Evolutionary conservation across 2,888 invertebrate genomes (phyloP).

Genomic region (Disparrhopalites patrizii): DNA sequence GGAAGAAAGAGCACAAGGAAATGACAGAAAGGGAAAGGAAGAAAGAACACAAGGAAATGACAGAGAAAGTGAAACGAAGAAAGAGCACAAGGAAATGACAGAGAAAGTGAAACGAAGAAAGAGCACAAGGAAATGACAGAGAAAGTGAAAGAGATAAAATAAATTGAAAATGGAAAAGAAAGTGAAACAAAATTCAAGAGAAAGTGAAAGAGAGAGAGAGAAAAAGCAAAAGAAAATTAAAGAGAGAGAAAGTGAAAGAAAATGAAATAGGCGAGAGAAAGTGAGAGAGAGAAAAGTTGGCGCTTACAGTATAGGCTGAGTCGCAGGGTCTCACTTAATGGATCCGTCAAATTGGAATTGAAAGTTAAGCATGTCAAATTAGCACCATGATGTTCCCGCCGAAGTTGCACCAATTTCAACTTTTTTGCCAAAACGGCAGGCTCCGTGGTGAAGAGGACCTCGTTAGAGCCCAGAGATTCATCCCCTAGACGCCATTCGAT

Average conservation of each 20-base stretch:
- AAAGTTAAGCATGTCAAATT: conserved; percentile 49
- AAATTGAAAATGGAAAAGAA: no score
- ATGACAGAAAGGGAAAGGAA: background rate
- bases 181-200: no score
- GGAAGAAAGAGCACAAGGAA: background rate
- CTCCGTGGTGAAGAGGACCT: conserved; percentile 41
- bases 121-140: no score
- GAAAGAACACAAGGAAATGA: background rate
- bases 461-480: conserved; percentile 37
- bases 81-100: no score
- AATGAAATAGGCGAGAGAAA: background rate
- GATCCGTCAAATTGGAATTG: conserved; percentile 49
- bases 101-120: no score
- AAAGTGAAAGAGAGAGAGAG: no score
- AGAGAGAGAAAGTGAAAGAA: conserved; percentile 2
- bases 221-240: background rate
- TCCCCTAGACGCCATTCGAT: conserved; percentile 47
- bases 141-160: no score
- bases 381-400: conserved; percentile 48
- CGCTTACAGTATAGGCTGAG: conserved; percentile 46
- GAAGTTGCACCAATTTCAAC: conserved; percentile 40
- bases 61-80: no score
- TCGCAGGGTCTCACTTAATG: conserved; percentile 46
- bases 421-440: conserved; percentile 41
- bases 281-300: background rate